Conservation (phyloP, 2,888 invertebrate genomes). For the Euproctis similis region DNA sequence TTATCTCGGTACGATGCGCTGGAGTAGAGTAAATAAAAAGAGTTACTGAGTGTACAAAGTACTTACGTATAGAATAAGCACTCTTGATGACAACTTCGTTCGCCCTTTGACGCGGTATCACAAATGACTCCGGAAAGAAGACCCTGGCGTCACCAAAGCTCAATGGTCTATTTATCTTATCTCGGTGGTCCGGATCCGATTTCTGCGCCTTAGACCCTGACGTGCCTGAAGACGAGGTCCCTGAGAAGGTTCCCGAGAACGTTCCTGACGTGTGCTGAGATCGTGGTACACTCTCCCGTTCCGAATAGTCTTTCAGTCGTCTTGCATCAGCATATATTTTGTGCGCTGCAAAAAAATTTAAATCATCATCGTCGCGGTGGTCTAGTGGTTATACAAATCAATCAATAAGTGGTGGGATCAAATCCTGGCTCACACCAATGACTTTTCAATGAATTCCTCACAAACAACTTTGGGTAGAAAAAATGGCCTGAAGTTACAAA, state of each 20-base stretch:
- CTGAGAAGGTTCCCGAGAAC: constrained; percentile 60
- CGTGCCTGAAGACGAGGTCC: constrained; percentile 66
- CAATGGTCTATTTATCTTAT: constrained; percentile 50
- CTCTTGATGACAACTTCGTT: constrained; percentile 53
- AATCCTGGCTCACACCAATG: too few relatives aligned
- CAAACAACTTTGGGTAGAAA: too few relatives aligned
- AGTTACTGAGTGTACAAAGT: too few relatives aligned
- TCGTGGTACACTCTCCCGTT: constrained; percentile 45
- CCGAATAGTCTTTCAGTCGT: constrained; percentile 53
- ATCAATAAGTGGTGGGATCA: too few relatives aligned
- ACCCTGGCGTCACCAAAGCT: constrained; percentile 66
- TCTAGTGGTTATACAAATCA: too few relatives aligned
- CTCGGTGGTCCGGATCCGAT: constrained; percentile 40
- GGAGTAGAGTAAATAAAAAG: too few relatives aligned
- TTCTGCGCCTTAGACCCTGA: constrained; percentile 62
- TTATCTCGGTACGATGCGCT: too few relatives aligned
- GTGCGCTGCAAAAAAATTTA: constrained; percentile 48
- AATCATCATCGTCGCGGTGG: too few relatives aligned
- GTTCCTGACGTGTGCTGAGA: constrained; percentile 60
- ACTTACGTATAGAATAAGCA: constrained; percentile 64
- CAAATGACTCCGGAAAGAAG: constrained; percentile 70
- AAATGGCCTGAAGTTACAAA: too few relatives aligned
- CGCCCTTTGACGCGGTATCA: constrained; percentile 60
- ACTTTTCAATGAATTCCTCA: too few relatives aligned
- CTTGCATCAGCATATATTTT: constrained; percentile 55